Evolutionary conservation across 2,113 vertebrate species (phyloP), one percentile per base, ranked within the genome.

Genomic region (Crypturellus undulatus): DNA sequence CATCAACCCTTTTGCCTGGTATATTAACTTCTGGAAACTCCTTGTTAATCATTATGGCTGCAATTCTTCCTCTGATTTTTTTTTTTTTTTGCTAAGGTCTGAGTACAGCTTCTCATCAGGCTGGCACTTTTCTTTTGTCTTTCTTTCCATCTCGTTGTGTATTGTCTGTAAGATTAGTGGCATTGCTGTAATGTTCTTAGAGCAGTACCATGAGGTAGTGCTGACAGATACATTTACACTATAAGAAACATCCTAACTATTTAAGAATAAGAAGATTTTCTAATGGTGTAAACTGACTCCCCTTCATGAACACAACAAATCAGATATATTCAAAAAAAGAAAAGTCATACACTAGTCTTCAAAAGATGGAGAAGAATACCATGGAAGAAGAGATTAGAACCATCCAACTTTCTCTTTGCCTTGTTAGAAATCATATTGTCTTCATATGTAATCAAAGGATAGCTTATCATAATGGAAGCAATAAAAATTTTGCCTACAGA

Each of bases 31-130:
- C 54, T 64, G 87, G 95, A 96, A 97, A 94, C 89, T 91, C 70
- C 93, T 96, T 97, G 95, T 96, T 96, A 96, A 97, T 97, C 96
- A 95, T 73, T 34, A 9, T 49, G 22, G 38, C 65, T 88, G 73
- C 75, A 85, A 84, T 76, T 96, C 60, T 88, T 88, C 85, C 81
- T 76, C 79, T 78, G 64, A 83, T 43, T 93, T 94, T 94, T 49
- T 49, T 49, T 49, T 38, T 49, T 22, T 49, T 92, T 73, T 86
- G 64, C 78, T 92, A 65, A 86, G 91, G 38, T 43, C 38, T 24
- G 49, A 96, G 30, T 80, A 80, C 81, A 93, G 64, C 75, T 97
- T 97, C 92, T 97, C 79, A 96, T 96, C 75, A 60, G 34, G 56
- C 19, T 67, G 34, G 7, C 70, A 87, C 54, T 43, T 77, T 84